Evolutionary conservation across 2,113 vertebrate species (phyloP), one percentile per base, ranked within the genome.

Genomic region (Acanthisitta chloris): DNA sequence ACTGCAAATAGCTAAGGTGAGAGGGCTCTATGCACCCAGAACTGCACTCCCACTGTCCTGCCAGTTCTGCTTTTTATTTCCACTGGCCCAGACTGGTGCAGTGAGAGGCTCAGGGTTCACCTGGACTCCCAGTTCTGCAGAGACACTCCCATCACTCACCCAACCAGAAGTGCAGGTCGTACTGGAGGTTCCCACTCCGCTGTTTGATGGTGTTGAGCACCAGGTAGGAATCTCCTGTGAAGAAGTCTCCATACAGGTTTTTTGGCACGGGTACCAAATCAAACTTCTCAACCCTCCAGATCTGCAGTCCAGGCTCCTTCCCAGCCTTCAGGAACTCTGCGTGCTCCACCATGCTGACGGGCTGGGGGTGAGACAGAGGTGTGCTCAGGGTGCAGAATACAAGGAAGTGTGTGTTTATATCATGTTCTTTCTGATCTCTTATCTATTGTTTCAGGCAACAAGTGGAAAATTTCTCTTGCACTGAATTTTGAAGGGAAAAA

Each of bases 211-310:
- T 99, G 98, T 99, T 99, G 71, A 99, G 98, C 96, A 99, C 92
- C 81, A 99, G 91, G 31, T 99, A 99, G 43, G 99, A 99, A 12
- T 99, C 99, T 5, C 99, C 99, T 0, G 97, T 98, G 98, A 99
- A 99, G 97, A 99, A 99, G 34, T 99, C 98, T 58, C 99, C 99
- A 0, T 99, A 98, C 14, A 99, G 98, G 77, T 99, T 99, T 93
- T 98, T 96, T 4, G 99, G 99, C 88, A 99, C 99, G 0, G 99
- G 98, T 6, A 99, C 99, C 97, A 99, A 97, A 97, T 99, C 98
- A 24, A 99, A 99, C 90, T 99, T 99, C 97, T 99, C 99, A 7
- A 99, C 97, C 55, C 99, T 98, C 99, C 99, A 99, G 84, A 99
- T 98, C 98, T 99, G 99, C 55, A 99, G 99, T 76, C 99, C 99